Evolutionary conservation across 2,888 invertebrate genomes (phyloP).

Genomic region (Nebria brevicollis): DNA sequence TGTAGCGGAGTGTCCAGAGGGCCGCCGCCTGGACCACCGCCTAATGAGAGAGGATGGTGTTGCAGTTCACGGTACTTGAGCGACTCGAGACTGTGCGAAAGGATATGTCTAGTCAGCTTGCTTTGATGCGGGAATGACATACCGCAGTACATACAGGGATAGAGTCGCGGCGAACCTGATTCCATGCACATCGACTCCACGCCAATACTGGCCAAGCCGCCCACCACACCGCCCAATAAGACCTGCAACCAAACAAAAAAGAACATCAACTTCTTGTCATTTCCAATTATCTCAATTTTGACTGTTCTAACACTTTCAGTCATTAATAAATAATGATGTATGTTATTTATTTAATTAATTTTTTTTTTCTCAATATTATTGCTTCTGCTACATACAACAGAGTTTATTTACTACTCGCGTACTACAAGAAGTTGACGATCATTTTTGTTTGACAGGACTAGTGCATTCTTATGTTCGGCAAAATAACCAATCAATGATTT

Average conservation of each 20-base stretch:
- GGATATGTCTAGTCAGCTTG: slow-evolving; percentile 89
- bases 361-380: not conserved
- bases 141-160: slow-evolving; percentile 91
- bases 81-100: slow-evolving; percentile 88
- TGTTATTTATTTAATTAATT: not conserved
- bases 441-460: slow-evolving; percentile 77
- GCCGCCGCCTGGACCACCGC: slow-evolving; percentile 64
- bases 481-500: slow-evolving; percentile 5
- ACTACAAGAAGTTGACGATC: slow-evolving; percentile 88
- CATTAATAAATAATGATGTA: not conserved
- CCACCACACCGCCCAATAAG: slow-evolving; percentile 71
- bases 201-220: slow-evolving; percentile 67
- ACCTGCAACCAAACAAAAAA: slow-evolving; percentile 92
- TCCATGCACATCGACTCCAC: slow-evolving; percentile 79
- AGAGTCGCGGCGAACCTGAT: slow-evolving; percentile 68
- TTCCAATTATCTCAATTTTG: slow-evolving; percentile 21
- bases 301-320: not conserved
- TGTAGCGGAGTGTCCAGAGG: slow-evolving; percentile 56
- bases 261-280: slow-evolving; percentile 90
- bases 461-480: slow-evolving; percentile 19
- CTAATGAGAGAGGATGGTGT: slow-evolving; percentile 63
- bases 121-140: slow-evolving; percentile 89
- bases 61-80: slow-evolving; percentile 85
- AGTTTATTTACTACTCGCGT: slow-evolving; percentile 9
- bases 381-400: not conserved